Percentiles rank a stretch among this genome's conserved stretches.
phyloP scores from a whole-genome alignment of 2,797 vertebrate genomes.

The Australoheros facetus region DNA sequence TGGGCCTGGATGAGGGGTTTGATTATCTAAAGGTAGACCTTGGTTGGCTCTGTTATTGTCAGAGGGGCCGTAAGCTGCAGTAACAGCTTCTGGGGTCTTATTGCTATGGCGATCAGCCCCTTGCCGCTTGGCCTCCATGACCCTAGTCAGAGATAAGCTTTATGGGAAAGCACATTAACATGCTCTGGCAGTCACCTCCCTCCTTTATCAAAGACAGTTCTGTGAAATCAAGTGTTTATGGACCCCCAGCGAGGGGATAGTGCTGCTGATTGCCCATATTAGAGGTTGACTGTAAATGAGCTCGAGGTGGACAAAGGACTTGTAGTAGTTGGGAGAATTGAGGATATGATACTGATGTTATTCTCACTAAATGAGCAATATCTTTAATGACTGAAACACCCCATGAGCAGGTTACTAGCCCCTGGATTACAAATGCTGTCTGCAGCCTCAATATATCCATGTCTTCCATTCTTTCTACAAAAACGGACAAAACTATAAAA shows the following conservation, averaged over 20 bases:
- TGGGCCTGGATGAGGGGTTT: constrained; percentile 69
- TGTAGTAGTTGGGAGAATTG: constrained; percentile 38
- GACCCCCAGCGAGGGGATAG: constrained; percentile 76
- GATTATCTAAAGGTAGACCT: constrained; percentile 73
- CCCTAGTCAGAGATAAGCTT: constrained; percentile 82
- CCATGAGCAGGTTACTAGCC: constrained; percentile 47
- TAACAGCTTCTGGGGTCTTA: constrained; percentile 79
- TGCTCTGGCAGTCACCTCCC: constrained; percentile 71
- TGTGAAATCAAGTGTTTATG: constrained; percentile 86
- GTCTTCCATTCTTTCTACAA: constrained; percentile 81
- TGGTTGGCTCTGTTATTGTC: constrained; percentile 68
- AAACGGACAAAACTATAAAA: constrained; percentile 37
- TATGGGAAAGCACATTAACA: constrained; percentile 81
- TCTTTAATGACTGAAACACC: constrained; percentile 73
- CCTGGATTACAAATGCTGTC: constrained; percentile 46
- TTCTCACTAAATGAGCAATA: constrained; percentile 77
- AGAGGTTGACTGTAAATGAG: constrained; percentile 74
- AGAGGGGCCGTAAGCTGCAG: constrained; percentile 71
- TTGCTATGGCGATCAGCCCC: constrained; percentile 80
- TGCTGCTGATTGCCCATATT: constrained; percentile 76
- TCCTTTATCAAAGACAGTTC: constrained; percentile 77
- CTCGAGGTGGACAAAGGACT: constrained; percentile 66
- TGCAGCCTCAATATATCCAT: constrained; percentile 64
- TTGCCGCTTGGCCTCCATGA: constrained; percentile 78
- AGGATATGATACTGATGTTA: constrained; percentile 53